Conservation (phyloP, 2,113 vertebrate genomes). For the Narcine bancroftii region DNA sequence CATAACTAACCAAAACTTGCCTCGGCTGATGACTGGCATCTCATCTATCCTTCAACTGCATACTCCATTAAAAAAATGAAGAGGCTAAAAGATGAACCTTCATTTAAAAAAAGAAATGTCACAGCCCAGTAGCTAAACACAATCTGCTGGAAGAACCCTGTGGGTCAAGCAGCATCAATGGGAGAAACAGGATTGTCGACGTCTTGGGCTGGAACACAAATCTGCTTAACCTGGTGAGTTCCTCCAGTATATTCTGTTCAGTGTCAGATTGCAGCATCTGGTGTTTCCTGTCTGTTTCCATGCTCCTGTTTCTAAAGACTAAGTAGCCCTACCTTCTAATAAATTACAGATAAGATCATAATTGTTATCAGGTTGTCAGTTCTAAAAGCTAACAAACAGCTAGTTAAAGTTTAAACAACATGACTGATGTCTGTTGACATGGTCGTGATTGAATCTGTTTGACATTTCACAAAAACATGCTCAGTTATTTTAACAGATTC, state of each 20-base stretch:
- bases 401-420: slow-evolving; percentile 47
- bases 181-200: too few species aligned
- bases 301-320: neutral
- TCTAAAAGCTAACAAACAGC: slow-evolving; percentile 30
- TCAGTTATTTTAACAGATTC: slow-evolving; percentile 42
- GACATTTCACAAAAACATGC: slow-evolving; percentile 25
- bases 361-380: slow-evolving; percentile 22
- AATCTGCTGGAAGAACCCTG: too few species aligned
- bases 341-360: neutral
- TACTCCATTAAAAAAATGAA: slow-evolving; percentile 3
- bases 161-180: too few species aligned
- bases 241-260: too few species aligned
- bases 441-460: slow-evolving; percentile 37
- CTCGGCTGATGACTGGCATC: neutral
- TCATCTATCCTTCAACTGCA: neutral
- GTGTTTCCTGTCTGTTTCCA: neutral
- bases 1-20: neutral
- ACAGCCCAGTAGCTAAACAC: too few species aligned
- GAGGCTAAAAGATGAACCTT: neutral
- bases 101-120: neutral
- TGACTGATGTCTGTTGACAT: slow-evolving; percentile 53
- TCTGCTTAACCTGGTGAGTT: too few species aligned
- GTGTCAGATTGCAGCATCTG: too few species aligned
- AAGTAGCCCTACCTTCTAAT: neutral
- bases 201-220: too few species aligned